Evolutionary conservation across 64 coral and sea anemone species (phyloP).

Genomic region (Porites australiensis): DNA sequence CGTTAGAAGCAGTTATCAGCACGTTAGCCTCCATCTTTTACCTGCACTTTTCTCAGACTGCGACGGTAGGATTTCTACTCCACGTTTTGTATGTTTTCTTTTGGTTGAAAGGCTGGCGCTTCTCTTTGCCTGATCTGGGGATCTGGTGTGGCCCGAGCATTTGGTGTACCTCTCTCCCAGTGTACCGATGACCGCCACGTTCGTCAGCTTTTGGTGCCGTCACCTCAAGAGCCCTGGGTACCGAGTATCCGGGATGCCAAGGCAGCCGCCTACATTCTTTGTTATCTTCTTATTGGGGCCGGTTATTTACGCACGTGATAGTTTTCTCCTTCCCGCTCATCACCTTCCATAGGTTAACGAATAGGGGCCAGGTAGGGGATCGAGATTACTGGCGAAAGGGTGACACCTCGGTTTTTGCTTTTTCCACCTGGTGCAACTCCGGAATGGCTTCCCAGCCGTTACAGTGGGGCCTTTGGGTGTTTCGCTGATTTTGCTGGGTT

Average conservation of each 20-base stretch:
- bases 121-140: slow-evolving; percentile 25
- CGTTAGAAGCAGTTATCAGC: slow-evolving; percentile 31
- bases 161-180: slow-evolving; percentile 34
- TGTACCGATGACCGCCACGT: slow-evolving; percentile 49
- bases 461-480: neutral
- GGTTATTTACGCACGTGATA: neutral
- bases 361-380: too few relatives aligned
- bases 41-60: neutral
- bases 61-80: slow-evolving; percentile 4
- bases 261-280: too few relatives aligned
- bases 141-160: neutral
- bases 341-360: too few relatives aligned
- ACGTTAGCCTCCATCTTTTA: neutral
- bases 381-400: neutral
- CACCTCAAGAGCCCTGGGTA: too few relatives aligned
- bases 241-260: too few relatives aligned
- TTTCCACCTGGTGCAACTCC: slow-evolving; percentile 22
- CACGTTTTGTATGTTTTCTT: slow-evolving; percentile 5
- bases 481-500: neutral
- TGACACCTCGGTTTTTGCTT: neutral
- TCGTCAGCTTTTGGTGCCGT: neutral
- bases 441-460: neutral
- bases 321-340: too few relatives aligned
- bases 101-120: slow-evolving; percentile 48
- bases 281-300: neutral